Conservation (phyloP, 92 coral and sea anemone species). For the Desmophyllum pertusum region DNA sequence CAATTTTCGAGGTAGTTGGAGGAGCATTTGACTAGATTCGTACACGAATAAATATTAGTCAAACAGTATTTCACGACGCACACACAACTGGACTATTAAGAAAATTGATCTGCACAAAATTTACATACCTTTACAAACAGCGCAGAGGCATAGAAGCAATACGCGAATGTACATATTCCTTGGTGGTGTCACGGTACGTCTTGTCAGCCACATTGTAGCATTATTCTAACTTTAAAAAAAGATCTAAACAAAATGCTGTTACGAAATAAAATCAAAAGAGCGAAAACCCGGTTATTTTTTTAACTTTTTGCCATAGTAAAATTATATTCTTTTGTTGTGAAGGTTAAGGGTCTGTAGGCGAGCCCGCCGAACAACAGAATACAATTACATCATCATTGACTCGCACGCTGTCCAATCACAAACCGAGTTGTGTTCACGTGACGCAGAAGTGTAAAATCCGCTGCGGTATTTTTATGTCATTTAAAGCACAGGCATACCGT, state of each 20-base stretch:
- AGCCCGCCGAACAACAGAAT: constrained; percentile 38
- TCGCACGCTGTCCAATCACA: constrained; percentile 45
- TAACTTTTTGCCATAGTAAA: constrained; percentile 29
- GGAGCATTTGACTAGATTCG: constrained; percentile 32
- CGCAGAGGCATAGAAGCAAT: constrained; percentile 17
- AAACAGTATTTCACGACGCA: constrained; percentile 8
- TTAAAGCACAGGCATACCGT: constrained; percentile 65
- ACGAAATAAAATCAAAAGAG: not conserved
- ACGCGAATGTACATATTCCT: constrained; percentile 10
- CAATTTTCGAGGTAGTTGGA: constrained; percentile 76
- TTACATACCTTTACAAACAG: constrained; percentile 38
- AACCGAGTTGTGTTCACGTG: constrained; percentile 49
- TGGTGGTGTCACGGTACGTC: not conserved
- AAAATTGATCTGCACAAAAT: not conserved
- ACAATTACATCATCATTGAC: constrained; percentile 37
- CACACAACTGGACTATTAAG: constrained; percentile 14
- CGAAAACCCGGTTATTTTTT: not conserved
- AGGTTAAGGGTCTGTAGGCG: not conserved
- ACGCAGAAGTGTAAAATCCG: constrained; percentile 23
- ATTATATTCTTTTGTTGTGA: constrained; percentile 39
- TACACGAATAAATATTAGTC: constrained; percentile 36
- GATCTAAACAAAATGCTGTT: not conserved
- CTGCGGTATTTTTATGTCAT: constrained; percentile 42
- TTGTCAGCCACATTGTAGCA: constrained; percentile 17
- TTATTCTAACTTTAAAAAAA: not conserved